Percentiles rank a stretch among this genome's conserved stretches.
Evolutionary conservation across 2,797 vertebrate genomes (phyloP).

Genomic region (Leuciscus waleckii): DNA sequence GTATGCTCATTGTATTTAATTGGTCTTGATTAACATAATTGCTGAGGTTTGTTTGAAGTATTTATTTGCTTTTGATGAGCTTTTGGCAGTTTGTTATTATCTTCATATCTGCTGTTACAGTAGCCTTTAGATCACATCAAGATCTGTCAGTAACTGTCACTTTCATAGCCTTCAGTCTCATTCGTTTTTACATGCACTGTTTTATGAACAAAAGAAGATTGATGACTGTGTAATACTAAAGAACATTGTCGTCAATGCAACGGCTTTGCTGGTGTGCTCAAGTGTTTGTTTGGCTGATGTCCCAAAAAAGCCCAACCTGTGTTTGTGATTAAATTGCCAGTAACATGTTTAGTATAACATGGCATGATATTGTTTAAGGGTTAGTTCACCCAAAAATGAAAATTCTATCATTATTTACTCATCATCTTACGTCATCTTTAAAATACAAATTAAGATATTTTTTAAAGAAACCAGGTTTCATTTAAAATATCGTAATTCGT

Average conservation of each 20-base stretch:
- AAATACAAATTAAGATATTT: background rate
- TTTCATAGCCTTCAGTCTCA: slow-evolving; percentile 2
- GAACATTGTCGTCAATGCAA: slow-evolving; percentile 6
- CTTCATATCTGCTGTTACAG: background rate
- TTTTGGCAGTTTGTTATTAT: background rate
- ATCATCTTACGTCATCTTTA: background rate
- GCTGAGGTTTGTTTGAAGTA: background rate
- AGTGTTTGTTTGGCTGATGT: slow-evolving; percentile 12
- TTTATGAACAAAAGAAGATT: slow-evolving; percentile 9
- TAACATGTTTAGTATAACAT: background rate
- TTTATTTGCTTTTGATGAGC: background rate
- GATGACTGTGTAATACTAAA: background rate
- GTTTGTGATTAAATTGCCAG: background rate
- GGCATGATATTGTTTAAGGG: background rate
- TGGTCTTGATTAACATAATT: background rate
- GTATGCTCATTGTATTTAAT: background rate
- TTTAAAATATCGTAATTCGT: background rate
- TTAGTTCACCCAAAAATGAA: background rate
- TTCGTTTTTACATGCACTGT: background rate
- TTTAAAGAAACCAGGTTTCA: background rate
- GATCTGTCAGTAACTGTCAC: slow-evolving; percentile 2
- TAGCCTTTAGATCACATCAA: background rate
- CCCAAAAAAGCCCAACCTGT: background rate
- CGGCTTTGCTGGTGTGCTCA: slow-evolving; percentile 20
- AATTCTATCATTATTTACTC: background rate